Conservation (phyloP, 2,888 invertebrate genomes). For the Hirtodrosophila duncani region DNA sequence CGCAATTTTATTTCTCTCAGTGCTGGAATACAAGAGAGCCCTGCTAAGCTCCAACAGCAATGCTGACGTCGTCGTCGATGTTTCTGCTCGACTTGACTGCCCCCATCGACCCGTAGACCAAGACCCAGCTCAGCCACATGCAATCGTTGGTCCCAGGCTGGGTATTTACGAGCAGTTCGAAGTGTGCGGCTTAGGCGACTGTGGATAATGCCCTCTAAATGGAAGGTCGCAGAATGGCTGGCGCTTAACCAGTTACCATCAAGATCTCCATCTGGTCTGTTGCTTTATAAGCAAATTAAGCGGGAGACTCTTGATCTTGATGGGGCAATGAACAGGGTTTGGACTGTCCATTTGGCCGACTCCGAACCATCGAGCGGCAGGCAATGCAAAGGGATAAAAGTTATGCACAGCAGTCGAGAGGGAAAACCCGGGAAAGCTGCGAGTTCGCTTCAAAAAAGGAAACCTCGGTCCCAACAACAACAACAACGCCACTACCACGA, state of each 20-base stretch:
- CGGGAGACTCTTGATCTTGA: too few relatives aligned
- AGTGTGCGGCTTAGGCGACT: conserved; percentile 34
- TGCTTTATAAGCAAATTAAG: too few relatives aligned
- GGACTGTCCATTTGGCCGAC: not conserved
- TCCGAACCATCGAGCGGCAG: conserved; percentile 3
- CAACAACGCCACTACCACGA: conserved; percentile 18
- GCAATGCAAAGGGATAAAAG: conserved; percentile 33
- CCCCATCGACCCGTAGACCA: conserved; percentile 21
- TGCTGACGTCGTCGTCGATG: conserved; percentile 46
- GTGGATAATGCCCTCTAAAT: conserved; percentile 27
- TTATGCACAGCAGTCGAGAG: conserved; percentile 42
- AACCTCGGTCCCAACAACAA: conserved; percentile 34
- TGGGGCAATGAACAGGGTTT: too few relatives aligned
- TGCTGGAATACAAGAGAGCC: too few relatives aligned
- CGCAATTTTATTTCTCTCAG: too few relatives aligned
- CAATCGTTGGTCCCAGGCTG: conserved; percentile 38
- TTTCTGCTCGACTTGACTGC: conserved; percentile 64
- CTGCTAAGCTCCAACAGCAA: conserved; percentile 38
- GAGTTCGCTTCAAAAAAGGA: conserved; percentile 28
- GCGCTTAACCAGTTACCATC: too few relatives aligned
- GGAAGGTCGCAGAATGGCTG: too few relatives aligned
- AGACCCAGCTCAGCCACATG: conserved; percentile 28
- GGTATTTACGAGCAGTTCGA: too few relatives aligned
- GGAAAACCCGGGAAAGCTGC: conserved; percentile 16
- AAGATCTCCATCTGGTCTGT: too few relatives aligned